phyloP scores from a whole-genome alignment of 2,797 vertebrate genomes.

The Pogonophryne albipinna region DNA sequence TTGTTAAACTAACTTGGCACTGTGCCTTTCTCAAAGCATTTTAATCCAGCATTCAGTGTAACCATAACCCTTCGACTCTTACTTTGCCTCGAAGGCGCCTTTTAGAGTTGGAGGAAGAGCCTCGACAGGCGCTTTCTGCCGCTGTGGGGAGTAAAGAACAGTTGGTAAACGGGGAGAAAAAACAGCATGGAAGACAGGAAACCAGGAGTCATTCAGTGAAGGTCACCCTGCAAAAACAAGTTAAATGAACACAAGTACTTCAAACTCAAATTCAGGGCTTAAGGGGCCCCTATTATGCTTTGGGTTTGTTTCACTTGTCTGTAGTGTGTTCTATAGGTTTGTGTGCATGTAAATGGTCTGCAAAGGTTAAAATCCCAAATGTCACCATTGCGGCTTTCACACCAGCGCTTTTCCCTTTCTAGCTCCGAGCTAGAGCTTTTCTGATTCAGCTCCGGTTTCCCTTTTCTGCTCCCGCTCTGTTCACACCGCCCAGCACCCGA shows the following conservation, averaged over 20 bases:
- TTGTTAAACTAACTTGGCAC: background rate
- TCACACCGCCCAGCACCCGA: too few species aligned
- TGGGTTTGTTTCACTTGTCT: too few species aligned
- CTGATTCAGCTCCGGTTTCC: too few species aligned
- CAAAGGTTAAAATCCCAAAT: too few species aligned
- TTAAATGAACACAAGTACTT: background rate
- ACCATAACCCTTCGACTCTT: constrained; percentile 52
- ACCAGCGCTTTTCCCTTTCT: too few species aligned
- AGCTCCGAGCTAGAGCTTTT: too few species aligned
- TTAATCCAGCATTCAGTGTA: constrained; percentile 2
- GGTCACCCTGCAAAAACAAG: background rate
- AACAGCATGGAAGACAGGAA: constrained; percentile 28
- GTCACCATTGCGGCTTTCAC: too few species aligned
- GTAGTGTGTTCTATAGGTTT: too few species aligned
- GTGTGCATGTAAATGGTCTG: too few species aligned
- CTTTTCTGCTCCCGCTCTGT: too few species aligned
- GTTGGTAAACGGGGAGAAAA: constrained; percentile 26
- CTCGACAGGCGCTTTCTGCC: constrained; percentile 68
- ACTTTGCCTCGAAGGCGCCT: constrained; percentile 72
- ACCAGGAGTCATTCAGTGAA: constrained; percentile 7
- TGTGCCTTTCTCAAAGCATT: constrained; percentile 19
- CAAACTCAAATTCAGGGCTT: background rate
- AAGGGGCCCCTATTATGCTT: too few species aligned
- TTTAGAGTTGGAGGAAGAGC: constrained; percentile 79
- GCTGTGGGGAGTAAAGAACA: constrained; percentile 50